Conservation (phyloP, 2,797 vertebrate species). For the Rachycentron canadum region DNA sequence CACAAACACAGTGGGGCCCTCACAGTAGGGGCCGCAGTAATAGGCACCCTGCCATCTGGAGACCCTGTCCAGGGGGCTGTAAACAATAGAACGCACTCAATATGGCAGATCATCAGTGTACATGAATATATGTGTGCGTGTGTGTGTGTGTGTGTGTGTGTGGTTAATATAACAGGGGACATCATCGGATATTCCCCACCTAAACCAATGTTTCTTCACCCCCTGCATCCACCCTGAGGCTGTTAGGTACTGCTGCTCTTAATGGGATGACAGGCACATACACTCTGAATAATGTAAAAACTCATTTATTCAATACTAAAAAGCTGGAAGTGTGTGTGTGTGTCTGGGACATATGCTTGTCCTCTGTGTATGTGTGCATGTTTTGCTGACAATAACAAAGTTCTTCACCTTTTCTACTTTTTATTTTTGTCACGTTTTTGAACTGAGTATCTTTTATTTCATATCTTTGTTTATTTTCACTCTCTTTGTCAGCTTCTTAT, state of each 20-base stretch:
- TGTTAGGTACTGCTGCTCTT: constrained; percentile 56
- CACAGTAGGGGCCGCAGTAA: constrained; percentile 79
- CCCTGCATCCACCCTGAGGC: constrained; percentile 75
- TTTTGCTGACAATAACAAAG: not conserved
- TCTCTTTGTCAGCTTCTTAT: constrained; percentile 6
- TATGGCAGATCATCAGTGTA: constrained; percentile 64
- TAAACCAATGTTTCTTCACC: constrained; percentile 80
- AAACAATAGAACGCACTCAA: constrained; percentile 80
- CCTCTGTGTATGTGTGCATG: not conserved
- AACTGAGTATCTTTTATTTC: not conserved
- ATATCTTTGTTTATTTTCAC: not conserved
- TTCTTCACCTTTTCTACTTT: not conserved
- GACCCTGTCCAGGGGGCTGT: constrained; percentile 79
- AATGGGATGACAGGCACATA: constrained; percentile 42
- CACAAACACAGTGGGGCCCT: constrained; percentile 72
- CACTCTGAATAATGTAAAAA: constrained; percentile 70
- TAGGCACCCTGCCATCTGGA: constrained; percentile 85
- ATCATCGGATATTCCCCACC: constrained; percentile 61
- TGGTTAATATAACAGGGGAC: constrained; percentile 60
- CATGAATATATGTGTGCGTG: constrained; percentile 40
- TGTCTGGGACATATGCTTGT: constrained; percentile 27
- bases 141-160: constrained; percentile 56
- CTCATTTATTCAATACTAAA: constrained; percentile 47
- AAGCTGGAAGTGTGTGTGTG: constrained; percentile 26
- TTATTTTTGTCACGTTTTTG: not conserved